Evolutionary conservation across 1,140 invertebrate genomes (phyloP), one percentile per base, ranked within the genome.

Genomic region (Macrotrachela quadricornifera): DNA sequence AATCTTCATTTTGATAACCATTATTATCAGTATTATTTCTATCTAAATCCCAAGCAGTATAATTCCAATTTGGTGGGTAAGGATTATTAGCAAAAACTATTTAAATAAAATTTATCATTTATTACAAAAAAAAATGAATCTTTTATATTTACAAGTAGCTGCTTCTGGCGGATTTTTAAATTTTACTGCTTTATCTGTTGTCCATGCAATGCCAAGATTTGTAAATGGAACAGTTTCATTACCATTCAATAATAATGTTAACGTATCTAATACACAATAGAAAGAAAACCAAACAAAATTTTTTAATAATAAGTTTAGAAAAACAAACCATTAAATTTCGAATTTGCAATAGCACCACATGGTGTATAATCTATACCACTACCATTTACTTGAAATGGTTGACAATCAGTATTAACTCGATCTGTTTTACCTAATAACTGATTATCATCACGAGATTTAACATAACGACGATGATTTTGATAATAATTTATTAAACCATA

Each of bases 291-390:
- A n/a, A n/a, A n/a, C n/a, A n/a, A 8, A 4, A 4, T 30, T 30
- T 30, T 30, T 30, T 2, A 30, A 30, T 8, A 30, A 4, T 8
- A 8, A 30, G 8, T 4, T 30, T 2, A 30, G 21, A 30, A 30
- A 8, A 30, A 64, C 54, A 71, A 73, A 82, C 87, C 91, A 73
- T 82, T 96, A 62, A 96, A 97, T 17, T 95, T 68, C 12, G 88
- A 95, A 74, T 97, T 97, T 1, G 92, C 92, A 57, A 97, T 96
- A 10, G 91, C 90, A 15, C 92, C 92, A 74, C 92, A 97, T 0
- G 92, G 92, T n/a, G 85, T 87, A 59, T 30, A 62, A 51, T 46
- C 12, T 42, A 54, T 49, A 10, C 59, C 55, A 46, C 61, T 63
- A 14, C 55, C 45, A 30, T 13, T 4, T 37, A 49, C 36, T 13